These are phyloP conservation scores for Hydractinia echinata DNA, from an alignment of 30 jellyfish, hydroid and myxozoan genomes.

Conservation along the genomic window DNA sequence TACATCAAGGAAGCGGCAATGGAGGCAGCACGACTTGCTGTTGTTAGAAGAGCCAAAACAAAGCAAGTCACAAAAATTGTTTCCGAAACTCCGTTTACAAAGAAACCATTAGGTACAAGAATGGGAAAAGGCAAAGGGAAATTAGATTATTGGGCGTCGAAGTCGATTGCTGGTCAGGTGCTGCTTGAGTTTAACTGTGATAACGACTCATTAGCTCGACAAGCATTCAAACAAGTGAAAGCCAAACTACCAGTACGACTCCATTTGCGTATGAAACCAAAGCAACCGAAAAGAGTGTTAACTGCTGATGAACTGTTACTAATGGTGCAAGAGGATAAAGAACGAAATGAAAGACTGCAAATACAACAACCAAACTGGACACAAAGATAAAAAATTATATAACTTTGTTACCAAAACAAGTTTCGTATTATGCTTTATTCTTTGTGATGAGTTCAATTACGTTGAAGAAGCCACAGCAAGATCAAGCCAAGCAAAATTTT, in stretches of 20 bases:
- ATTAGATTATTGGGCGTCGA: conserved; percentile 76
- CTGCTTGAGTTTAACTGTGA: conserved; percentile 80
- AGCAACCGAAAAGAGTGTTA: conserved; percentile 31
- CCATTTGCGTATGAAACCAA: conserved; percentile 72
- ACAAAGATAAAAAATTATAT: no score
- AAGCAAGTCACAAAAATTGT: conserved; percentile 55
- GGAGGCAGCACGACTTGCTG: conserved; percentile 85
- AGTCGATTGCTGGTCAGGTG: conserved; percentile 74
- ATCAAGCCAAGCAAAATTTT: no score
- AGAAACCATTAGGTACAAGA: conserved; percentile 84
- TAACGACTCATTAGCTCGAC: conserved; percentile 67
- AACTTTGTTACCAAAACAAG: no score
- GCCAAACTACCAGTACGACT: conserved; percentile 69
- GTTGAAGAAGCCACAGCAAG: no score
- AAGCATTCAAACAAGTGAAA: conserved; percentile 84
- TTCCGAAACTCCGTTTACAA: conserved; percentile 72
- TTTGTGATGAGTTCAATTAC: no score
- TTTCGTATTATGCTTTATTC: no score
- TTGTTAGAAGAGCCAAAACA: conserved; percentile 72
- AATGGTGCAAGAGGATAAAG: conserved; percentile 7
- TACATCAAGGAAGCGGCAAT: conserved; percentile 83
- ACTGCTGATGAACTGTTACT: conserved; percentile 3
- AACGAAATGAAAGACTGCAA: neutral
- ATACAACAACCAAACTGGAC: no score
- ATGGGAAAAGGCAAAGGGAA: conserved; percentile 99